Evolutionary conservation across 2,797 vertebrate genomes (phyloP).

Genomic region (Carapus acus): DNA sequence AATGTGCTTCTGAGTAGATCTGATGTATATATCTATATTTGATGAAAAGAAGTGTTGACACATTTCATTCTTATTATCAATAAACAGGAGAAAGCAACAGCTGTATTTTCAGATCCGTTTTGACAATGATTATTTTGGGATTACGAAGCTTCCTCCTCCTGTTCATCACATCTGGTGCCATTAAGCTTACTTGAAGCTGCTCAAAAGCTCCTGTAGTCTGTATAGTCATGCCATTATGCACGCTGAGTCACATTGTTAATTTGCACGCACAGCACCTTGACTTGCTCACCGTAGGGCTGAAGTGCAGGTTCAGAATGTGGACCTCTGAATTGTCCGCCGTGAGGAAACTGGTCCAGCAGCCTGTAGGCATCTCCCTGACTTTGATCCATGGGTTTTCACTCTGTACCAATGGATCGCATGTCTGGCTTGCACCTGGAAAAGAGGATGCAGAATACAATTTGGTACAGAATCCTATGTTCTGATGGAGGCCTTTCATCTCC

Average conservation of each 20-base stretch:
- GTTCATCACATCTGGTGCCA: no score
- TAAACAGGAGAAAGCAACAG: no score
- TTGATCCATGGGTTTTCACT: slow-evolving; percentile 34
- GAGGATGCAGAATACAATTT: slow-evolving; percentile 29
- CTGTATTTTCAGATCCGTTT: no score
- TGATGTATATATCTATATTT: no score
- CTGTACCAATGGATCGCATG: slow-evolving; percentile 46
- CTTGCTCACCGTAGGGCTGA: slow-evolving; percentile 33
- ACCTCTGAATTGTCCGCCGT: slow-evolving; percentile 54
- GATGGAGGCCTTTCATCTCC: slow-evolving; percentile 7
- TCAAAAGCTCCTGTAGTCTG: no score
- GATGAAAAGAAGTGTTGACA: no score
- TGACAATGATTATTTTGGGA: no score
- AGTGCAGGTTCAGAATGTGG: slow-evolving; percentile 68
- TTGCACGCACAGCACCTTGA: slow-evolving; percentile 18
- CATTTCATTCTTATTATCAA: no score
- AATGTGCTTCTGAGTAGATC: no score
- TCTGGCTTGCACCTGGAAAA: slow-evolving; percentile 56
- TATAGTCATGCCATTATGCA: no score
- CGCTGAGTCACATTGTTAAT: neutral
- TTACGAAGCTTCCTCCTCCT: no score
- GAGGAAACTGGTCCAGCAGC: slow-evolving; percentile 68
- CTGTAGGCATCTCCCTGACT: slow-evolving; percentile 44
- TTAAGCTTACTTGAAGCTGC: no score
- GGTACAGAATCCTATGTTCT: neutral